Evolutionary conservation across 2,888 invertebrate species (phyloP), one percentile per base, ranked within the genome.

Genomic region (Drosophila colorata): DNA sequence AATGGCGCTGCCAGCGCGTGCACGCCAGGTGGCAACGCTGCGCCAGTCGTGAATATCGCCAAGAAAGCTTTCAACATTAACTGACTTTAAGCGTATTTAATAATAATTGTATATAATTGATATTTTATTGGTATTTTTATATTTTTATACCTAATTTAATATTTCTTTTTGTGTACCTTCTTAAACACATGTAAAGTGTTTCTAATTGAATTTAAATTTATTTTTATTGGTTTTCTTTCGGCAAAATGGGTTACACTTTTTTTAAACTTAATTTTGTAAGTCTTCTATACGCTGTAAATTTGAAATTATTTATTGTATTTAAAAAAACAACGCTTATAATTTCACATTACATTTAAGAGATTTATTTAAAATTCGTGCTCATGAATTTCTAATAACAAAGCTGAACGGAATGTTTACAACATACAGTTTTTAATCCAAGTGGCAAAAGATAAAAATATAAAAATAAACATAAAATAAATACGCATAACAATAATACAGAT

Each of bases 361-460:
- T 81, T 82, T 86, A 83, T 88, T 83, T n/a, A 69, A 68, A 75
- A 73, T 70, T 78, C 87, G 67, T 87, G 81, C 77, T 64, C 47
- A 46, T 49, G 37, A 57, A 53, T 47, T 47, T 58, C 14, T 18
- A 69, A 49, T 41, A 59, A 51, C 52, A 58, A 66, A 67, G 53
- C 72, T 69, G 66, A 78, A 80, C 83, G 88, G 88, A 84, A 84
- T 88, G 83, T 70, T 77, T 57, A 68, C 77, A 67, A 60, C 46
- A 69, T 59, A 74, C 35, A 57, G 38, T 40, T 66, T 59, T 46
- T 18, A 58, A 64, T 58, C 51, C 64, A 75, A 58, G 63, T 57
- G 49, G 58, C 46, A 31, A 68, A 58, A 55, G 35, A 13, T 6
- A 38, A 40, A 18, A 28, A 31, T 2, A 28, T n/a, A 33, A n/a